Base-by-base conservation (phyloP, 2,113 vertebrate species). In the Carettochelys insculpta region DNA sequence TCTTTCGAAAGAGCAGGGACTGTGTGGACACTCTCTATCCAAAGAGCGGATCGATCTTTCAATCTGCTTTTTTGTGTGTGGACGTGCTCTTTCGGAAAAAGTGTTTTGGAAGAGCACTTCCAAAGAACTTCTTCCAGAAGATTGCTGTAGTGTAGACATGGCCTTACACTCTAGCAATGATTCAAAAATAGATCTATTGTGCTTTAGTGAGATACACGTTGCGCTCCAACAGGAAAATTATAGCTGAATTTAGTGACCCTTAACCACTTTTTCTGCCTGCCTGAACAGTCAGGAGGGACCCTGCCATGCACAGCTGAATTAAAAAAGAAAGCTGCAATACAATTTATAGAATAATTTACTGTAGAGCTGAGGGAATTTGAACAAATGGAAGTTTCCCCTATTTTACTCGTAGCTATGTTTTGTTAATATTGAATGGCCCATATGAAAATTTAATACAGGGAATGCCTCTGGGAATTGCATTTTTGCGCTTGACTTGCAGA, bases 351-450 rank as follows among this genome's bases (percentile, higher is more conserved):
- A 73, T 92, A 85, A 96, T 81, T 52, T 82, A 84, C 52, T 88
- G 80, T 65, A 78, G 65, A 85, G 77, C 80, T 68, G 75, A 89
- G 65, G 79, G 43, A 93, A 38, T 83, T 61, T 87, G 88, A 96
- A 85, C 50, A 95, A 95, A 91, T 52, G 83, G 92, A 87, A 87
- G 22, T 45, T 86, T 5, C 68, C 81, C 95, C 82, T 90, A 52
- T 86, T 92, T 95, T 91, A 87, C 43, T 85, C n/a, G 82, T 68
- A 87, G 78, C 77, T 95, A 43, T 96, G 81, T 95, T 97, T 96
- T 94, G 82, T 93, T 96, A 93, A 92, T 95, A 96, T 90, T 94
- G 94, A 95, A 92, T 65, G 51, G 38, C 88, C 78, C 41, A 29
- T 75, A 92, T 88, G 71, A 97, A 96, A 95, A 85, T 48, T 78